Base-by-base conservation (phyloP, 2,888 invertebrate genomes). In the Platycheirus albimanus region DNA sequence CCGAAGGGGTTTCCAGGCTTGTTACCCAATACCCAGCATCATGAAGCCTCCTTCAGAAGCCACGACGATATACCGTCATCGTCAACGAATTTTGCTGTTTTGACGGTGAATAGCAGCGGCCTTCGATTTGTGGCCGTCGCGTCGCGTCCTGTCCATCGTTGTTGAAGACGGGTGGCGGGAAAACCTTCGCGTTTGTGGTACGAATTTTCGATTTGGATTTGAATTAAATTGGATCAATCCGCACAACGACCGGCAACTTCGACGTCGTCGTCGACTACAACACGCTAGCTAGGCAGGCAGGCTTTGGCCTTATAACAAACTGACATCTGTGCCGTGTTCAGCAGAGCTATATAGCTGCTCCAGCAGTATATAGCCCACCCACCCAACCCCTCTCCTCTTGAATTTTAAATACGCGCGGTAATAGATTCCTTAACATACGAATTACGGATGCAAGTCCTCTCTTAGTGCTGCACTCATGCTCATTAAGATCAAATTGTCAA, bases 401-500 rank as follows among this genome's bases (percentile, higher is more conserved):
- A 72, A 83, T 83, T 83, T 77, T 78, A 83, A 83, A 83, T 83
- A 83, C 83, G 72, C 78, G 72, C 83, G 19, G 70, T 71, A 80
- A 80, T 80, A 75, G 80, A 80, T 77, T 76, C 81, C 38, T 76
- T 81, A 49, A 71, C 58, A 71, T 49, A 70, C 70, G 51, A 28
- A 45, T 54, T 58, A 78, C 70, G 64, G 51, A 66, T 61, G 52
- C 51, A 38, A 52, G 52, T 71, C 66, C 70, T 67, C 70, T 67
- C 61, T 63, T 41, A 63, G 71, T 66, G 56, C 78, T 72, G 49
- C 63, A 74, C 72, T 84, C 84, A 78, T 70, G 78, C 84, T 84
- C 84, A 84, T 84, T 84, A 84, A 84, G 84, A 84, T 84, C 78
- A 70, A 84, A 84, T 84, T 84, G 84, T 78, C 84, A 84, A 78